Evolutionary conservation across 2,888 invertebrate species (phyloP).

Genomic region (Andrena dorsata): DNA sequence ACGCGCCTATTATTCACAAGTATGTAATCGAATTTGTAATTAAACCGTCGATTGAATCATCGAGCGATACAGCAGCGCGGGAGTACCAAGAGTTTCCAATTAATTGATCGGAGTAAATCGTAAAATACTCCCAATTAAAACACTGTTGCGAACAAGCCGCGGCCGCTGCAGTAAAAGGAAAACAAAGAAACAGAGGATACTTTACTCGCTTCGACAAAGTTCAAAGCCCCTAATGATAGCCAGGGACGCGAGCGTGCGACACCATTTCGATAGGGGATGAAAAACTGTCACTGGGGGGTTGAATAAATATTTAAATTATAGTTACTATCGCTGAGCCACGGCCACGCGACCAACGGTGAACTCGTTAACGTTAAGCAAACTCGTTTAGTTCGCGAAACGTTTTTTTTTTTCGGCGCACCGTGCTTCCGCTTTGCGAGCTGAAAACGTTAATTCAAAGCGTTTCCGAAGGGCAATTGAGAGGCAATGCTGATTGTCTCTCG

Average conservation of each 20-base stretch:
- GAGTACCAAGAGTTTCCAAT: constrained; percentile 13
- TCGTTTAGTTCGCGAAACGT: constrained; percentile 4
- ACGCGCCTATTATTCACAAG: constrained; percentile 47
- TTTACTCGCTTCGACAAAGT: background rate
- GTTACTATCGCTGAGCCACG: background rate
- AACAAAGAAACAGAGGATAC: background rate
- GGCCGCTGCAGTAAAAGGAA: background rate
- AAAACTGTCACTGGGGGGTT: background rate
- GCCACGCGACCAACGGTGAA: background rate
- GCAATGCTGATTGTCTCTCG: background rate
- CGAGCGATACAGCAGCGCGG: constrained; percentile 20
- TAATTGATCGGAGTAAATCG: constrained; percentile 17
- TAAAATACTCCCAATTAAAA: constrained; percentile 1
- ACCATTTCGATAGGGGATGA: background rate
- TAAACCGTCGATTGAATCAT: constrained; percentile 36
- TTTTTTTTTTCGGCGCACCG: background rate
- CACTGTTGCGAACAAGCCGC: background rate
- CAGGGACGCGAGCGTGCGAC: background rate
- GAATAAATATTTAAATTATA: constrained; percentile 2
- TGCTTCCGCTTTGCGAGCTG: background rate
- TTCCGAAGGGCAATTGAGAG: constrained; percentile 1
- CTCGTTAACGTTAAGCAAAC: constrained; percentile 34
- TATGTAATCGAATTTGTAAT: constrained; percentile 47
- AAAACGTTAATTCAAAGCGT: constrained; percentile 27
- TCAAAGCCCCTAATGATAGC: background rate